Conservation (phyloP, 2,113 vertebrate species). For the Eupsittula cactorum region DNA sequence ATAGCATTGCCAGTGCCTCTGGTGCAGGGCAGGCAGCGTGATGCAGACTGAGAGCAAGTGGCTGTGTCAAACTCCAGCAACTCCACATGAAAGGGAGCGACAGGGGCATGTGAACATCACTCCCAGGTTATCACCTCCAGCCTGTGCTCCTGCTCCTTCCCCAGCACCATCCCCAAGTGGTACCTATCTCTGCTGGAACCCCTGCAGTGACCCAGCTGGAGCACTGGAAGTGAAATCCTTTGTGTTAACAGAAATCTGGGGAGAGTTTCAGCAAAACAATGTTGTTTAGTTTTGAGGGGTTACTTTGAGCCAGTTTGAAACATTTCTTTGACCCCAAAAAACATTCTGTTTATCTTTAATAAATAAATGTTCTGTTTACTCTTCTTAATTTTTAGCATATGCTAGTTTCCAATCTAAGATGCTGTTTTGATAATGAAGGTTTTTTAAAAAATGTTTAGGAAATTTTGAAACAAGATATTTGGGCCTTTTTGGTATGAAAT, state of each 20-base stretch:
- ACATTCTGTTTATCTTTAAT: slow-evolving; percentile 21
- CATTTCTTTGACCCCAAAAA: slow-evolving; percentile 18
- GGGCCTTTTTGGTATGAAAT: not conserved
- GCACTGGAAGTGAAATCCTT: not conserved
- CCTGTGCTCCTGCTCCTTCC: not conserved
- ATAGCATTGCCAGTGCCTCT: not conserved
- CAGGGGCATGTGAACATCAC: not conserved
- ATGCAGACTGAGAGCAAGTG: not conserved
- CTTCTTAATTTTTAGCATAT: slow-evolving; percentile 48
- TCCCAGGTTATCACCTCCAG: not conserved
- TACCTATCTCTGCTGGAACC: not conserved
- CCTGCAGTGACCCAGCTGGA: fast-evolving
- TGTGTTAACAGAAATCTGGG: not conserved
- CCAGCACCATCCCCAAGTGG: not conserved
- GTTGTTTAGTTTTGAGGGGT: not conserved
- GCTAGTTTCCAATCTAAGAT: slow-evolving; percentile 8
- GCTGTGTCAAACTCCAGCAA: not conserved
- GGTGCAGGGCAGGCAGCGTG: not conserved
- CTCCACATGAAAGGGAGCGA: fast-evolving
- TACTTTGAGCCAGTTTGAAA: not conserved
- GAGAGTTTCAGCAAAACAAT: not conserved
- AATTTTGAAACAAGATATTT: slow-evolving; percentile 37
- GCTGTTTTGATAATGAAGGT: not conserved
- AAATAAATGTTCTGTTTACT: slow-evolving; percentile 1
- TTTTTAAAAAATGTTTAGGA: not conserved